Conservation (phyloP, 37 sponge, comb jelly and placozoan species). For the Geodia barretti region DNA sequence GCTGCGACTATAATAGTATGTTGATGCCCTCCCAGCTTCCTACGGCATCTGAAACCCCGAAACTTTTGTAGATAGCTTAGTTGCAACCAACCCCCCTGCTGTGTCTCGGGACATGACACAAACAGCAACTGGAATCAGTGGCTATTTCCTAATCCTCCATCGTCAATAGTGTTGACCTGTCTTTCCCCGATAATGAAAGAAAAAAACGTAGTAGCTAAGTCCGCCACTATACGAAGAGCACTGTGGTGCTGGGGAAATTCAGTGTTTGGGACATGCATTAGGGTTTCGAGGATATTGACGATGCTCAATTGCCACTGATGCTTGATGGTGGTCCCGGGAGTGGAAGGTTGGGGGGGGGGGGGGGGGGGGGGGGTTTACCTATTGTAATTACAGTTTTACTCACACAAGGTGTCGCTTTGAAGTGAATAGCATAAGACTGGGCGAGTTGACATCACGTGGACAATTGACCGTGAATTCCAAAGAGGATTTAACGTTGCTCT, state of each 20-base stretch:
- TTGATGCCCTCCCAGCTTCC: slow-evolving; percentile 23
- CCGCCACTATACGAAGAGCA: slow-evolving; percentile 23
- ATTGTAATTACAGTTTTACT: slow-evolving; percentile 11
- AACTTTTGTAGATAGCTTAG: slow-evolving; percentile 9
- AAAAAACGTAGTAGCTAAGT: no score
- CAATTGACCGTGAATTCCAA: slow-evolving; percentile 36
- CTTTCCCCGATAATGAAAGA: not conserved
- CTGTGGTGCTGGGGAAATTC: not conserved
- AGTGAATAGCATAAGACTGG: slow-evolving; percentile 36
- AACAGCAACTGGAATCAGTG: not conserved
- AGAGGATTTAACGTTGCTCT: slow-evolving; percentile 23
- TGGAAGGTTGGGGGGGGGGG: no score
- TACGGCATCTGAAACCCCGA: slow-evolving; percentile 6
- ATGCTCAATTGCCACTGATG: slow-evolving; percentile 42
- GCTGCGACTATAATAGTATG: slow-evolving; percentile 42
- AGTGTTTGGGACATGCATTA: slow-evolving; percentile 4
- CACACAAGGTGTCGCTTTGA: slow-evolving; percentile 36
- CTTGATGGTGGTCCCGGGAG: slow-evolving; percentile 54
- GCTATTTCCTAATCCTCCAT: slow-evolving; percentile 20
- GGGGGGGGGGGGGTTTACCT: no score
- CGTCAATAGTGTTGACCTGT: slow-evolving; percentile 59
- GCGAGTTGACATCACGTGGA: slow-evolving; percentile 3
- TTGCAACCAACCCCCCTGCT: slow-evolving; percentile 26
- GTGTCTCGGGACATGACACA: not conserved
- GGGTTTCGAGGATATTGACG: no score